Base-by-base conservation (phyloP, 2,888 invertebrate genomes). In the Sinhomidia bicolor region DNA sequence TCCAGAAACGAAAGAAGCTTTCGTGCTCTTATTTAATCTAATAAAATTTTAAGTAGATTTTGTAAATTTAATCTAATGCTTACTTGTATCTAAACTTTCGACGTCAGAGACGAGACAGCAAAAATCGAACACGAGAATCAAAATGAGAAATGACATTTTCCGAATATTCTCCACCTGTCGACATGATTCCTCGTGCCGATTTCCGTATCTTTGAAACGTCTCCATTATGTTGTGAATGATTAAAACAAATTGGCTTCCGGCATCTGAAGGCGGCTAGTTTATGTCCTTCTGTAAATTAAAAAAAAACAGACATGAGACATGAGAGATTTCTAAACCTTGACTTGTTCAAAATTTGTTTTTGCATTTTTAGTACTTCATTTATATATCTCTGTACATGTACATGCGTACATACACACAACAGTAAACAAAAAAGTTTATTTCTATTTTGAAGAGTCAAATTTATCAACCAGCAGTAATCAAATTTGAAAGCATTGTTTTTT, bases 51-150 rank as follows among this genome's bases (percentile, higher is more conserved):
- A 3, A 51, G 36, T 32, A n/a, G n/a, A n/a, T n/a, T n/a, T n/a
- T n/a, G n/a, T n/a, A n/a, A n/a, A n/a, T n/a, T n/a, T n/a, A n/a
- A n/a, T n/a, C n/a, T n/a, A n/a, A n/a, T 23, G 81, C 89, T 89
- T 82, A 89, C 89, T 85, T 81, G 88, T 88, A 51, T 89, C 88
- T 47, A 89, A 65, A 29, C 81, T 85, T 76, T 88, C 81, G n/a
- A 85, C 89, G 23, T 88, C 88, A 17, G 89, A 89, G n/a, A 88
- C 85, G 54, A 89, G 41, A 57, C 89, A 89, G 68, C 87, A 89
- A 32, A 85, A 89, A 78, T 89, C 88, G 60, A 76, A 88, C n/a
- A 89, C 89, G 10, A 82, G 47, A 51, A 87, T 87, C 44, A 87
- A 20, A 14, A 54, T 44, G 20, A 86, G 32, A 20, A 86, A 36